Percentiles rank a stretch among this genome's conserved stretches.
Evolutionary conservation across 1,140 invertebrate genomes (phyloP).

Genomic region (Trypoxylus dichotomus): DNA sequence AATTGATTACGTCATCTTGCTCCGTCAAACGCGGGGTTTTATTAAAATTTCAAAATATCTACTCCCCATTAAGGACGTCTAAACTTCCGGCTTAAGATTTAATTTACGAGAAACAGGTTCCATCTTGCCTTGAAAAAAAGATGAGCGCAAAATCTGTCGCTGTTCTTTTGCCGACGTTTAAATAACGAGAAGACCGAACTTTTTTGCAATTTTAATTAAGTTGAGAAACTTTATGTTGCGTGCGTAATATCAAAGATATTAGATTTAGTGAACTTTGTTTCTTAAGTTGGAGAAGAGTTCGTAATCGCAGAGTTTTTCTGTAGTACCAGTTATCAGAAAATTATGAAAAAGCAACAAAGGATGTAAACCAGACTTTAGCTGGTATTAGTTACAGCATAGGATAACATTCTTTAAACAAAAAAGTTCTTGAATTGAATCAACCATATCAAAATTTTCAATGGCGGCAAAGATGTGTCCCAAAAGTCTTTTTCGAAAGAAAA

Average conservation of each 20-base stretch:
- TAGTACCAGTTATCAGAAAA: no score
- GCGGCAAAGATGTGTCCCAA: no score
- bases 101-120: neutral
- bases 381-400: no score
- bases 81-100: neutral
- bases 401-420: no score
- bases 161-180: neutral
- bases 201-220: neutral
- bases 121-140: neutral
- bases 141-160: neutral
- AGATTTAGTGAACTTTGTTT: neutral
- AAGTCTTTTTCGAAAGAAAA: no score
- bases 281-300: no score
- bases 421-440: no score
- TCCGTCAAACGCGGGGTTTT: neutral
- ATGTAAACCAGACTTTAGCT: no score
- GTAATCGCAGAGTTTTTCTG: no score
- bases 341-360: no score
- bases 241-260: neutral
- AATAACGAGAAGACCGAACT: neutral
- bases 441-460: no score
- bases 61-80: neutral
- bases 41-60: neutral
- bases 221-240: neutral
- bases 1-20: neutral